Evolutionary conservation across 92 coral and sea anemone species (phyloP).

Genomic region (Zoanthus sansibaricus): DNA sequence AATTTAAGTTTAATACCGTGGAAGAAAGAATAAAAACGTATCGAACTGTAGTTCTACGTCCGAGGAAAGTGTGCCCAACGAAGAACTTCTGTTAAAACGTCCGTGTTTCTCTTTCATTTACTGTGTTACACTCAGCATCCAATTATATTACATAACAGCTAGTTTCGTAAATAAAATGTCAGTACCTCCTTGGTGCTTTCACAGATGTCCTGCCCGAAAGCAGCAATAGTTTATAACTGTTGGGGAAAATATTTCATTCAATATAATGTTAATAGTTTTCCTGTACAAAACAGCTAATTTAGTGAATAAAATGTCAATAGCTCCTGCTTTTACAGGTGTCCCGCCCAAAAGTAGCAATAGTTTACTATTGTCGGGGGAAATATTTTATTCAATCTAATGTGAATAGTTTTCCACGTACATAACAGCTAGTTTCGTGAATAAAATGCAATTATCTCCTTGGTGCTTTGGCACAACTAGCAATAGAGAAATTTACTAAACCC

Average conservation of each 20-base stretch:
- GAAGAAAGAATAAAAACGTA: no score
- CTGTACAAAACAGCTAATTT: neutral
- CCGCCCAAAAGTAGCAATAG: neutral
- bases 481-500: no score
- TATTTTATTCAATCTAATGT: neutral
- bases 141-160: no score
- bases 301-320: neutral
- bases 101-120: no score
- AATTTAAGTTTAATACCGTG: no score
- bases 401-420: neutral
- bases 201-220: neutral
- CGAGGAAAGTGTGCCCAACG: no score
- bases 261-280: neutral
- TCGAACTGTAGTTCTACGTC: no score
- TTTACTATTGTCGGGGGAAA: neutral
- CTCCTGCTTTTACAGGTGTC: neutral
- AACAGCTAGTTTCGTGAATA: neutral
- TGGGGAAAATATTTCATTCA: neutral
- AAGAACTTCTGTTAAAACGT: no score
- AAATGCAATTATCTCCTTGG: neutral
- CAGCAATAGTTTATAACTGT: neutral
- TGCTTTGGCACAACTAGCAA: no score
- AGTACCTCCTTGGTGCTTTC: no score
- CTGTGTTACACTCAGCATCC: no score
- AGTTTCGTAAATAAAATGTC: no score